A percentile compares a stretch with the other conserved stretches of the same genome.
Evolutionary conservation across 2,113 vertebrate species (phyloP).

Genomic region (human): DNA sequence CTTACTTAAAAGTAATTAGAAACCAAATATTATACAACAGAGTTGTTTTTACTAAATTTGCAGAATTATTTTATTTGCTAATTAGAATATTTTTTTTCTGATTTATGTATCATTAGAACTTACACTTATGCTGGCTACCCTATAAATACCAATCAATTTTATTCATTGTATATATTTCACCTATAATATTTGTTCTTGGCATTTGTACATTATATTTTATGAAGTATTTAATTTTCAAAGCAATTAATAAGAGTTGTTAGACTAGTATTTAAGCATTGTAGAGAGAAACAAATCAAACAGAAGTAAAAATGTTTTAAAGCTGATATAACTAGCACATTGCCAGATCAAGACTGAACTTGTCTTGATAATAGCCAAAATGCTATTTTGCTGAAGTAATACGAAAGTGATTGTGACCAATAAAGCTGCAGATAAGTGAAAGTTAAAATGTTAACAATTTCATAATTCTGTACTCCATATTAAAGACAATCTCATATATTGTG

Average conservation of each 20-base stretch:
- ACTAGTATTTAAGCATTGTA: not conserved
- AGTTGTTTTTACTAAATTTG: not conserved
- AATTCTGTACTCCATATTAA: not conserved
- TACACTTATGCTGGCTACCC: not conserved
- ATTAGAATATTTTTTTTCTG: not conserved
- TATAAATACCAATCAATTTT: not conserved
- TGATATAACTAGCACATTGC: not conserved
- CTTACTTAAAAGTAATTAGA: not conserved
- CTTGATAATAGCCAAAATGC: not conserved
- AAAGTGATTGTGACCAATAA: not conserved
- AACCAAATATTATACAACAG: not conserved
- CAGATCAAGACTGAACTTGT: not conserved
- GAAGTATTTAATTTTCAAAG: not conserved
- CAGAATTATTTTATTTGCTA: not conserved
- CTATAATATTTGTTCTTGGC: not conserved
- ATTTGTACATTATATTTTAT: not conserved
- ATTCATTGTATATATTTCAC: not conserved
- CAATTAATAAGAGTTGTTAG: not conserved
- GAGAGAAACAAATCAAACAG: not conserved
- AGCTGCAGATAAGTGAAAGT: not conserved
- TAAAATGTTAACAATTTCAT: not conserved
- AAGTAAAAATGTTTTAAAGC: not conserved
- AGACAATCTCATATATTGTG: not conserved
- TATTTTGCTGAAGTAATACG: not conserved
- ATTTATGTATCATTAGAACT: not conserved